A percentile compares a stretch with the other conserved stretches of the same genome.
Evolutionary conservation across 2,888 invertebrate genomes (phyloP).

Genomic region (Monoplex corrugatus): DNA sequence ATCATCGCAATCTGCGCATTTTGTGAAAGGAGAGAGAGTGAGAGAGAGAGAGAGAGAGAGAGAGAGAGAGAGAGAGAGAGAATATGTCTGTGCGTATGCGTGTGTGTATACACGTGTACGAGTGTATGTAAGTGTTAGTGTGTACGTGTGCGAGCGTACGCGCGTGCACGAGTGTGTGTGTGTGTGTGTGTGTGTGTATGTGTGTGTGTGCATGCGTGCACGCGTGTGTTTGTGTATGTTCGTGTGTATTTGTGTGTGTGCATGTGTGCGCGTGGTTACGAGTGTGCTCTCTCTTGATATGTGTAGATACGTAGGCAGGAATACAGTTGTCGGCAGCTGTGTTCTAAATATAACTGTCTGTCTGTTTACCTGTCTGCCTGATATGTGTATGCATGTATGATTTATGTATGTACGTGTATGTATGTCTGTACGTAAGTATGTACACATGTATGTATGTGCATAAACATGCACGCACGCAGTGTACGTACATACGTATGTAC

Average conservation of each 20-base stretch:
- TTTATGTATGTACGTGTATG: too few relatives aligned
- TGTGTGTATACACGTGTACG: background rate
- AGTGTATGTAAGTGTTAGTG: background rate
- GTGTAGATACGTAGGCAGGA: background rate
- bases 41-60: background rate
- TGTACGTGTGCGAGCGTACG: background rate
- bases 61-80: background rate
- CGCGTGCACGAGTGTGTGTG: background rate
- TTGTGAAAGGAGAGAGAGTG: background rate
- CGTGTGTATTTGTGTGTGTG: background rate
- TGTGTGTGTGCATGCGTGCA: background rate
- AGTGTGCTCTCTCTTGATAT: background rate
- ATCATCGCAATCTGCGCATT: too few relatives aligned
- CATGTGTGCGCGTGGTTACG: background rate
- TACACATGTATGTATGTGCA: too few relatives aligned
- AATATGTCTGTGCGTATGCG: background rate
- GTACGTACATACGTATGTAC: too few relatives aligned
- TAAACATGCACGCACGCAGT: too few relatives aligned
- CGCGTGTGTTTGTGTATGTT: background rate
- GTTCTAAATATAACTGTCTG: too few relatives aligned
- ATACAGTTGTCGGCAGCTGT: too few relatives aligned
- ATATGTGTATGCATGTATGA: too few relatives aligned
- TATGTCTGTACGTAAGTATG: too few relatives aligned
- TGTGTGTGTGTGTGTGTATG: constrained; percentile 7
- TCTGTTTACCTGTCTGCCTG: too few relatives aligned